Conservation (phyloP, 2,113 vertebrate genomes). For the Loxodonta africana region DNA sequence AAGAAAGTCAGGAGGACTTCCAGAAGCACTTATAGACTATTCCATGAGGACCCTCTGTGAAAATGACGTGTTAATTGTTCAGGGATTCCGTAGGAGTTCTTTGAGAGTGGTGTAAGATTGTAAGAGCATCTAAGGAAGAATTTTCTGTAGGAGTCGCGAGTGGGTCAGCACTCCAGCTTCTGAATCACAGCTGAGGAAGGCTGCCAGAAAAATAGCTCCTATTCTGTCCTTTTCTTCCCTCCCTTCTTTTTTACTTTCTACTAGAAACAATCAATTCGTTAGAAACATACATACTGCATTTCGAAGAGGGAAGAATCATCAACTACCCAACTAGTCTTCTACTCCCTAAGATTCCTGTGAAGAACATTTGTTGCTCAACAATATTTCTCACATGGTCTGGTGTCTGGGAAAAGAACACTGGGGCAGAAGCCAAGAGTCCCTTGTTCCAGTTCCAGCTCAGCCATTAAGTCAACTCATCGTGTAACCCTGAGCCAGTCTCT, state of each 20-base stretch:
- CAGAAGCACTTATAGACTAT: neutral
- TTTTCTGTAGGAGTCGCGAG: neutral
- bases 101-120: neutral
- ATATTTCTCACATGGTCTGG: neutral
- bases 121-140: neutral
- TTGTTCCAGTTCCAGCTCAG: neutral
- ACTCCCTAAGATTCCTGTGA: neutral
- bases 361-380: no score
- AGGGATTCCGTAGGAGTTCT: neutral
- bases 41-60: neutral
- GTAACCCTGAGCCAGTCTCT: neutral
- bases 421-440: neutral
- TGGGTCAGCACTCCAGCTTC: neutral
- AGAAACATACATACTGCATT: neutral
- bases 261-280: neutral
- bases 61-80: neutral
- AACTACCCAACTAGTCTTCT: neutral
- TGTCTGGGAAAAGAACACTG: neutral
- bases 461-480: neutral
- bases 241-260: neutral
- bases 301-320: neutral
- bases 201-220: neutral
- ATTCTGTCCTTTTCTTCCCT: neutral
- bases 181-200: rapidly evolving
- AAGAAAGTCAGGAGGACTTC: neutral